These are phyloP conservation scores for Epiblema foenella DNA, from an alignment of 2,888 invertebrate genomes.

Conservation along the genomic window DNA sequence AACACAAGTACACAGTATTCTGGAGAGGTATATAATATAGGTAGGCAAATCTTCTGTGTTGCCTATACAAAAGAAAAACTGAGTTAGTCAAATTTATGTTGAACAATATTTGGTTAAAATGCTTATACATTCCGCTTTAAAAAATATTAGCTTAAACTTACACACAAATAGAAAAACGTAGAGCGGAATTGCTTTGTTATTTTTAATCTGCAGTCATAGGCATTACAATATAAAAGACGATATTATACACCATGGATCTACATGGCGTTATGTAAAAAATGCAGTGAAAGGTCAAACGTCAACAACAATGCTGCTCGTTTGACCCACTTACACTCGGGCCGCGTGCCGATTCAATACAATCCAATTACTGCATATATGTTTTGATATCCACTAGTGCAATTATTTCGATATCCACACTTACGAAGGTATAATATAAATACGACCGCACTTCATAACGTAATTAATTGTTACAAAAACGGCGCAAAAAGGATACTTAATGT, in stretches of 20 bases:
- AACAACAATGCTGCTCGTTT: slow-evolving; percentile 59
- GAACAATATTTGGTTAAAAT: background rate
- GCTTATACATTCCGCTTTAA: background rate
- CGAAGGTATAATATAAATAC: slow-evolving; percentile 24
- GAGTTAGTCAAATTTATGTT: background rate
- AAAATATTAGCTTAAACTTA: background rate
- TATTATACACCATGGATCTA: background rate
- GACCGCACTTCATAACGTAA: slow-evolving; percentile 52
- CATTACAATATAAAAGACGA: background rate
- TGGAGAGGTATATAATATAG: too few relatives aligned
- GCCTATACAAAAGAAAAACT: too few relatives aligned
- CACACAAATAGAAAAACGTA: background rate
- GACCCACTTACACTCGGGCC: slow-evolving; percentile 74
- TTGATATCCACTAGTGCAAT: slow-evolving; percentile 42
- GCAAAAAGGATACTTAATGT: slow-evolving; percentile 45
- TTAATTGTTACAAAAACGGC: slow-evolving; percentile 53
- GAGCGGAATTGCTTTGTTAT: slow-evolving; percentile 3
- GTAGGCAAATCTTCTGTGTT: too few relatives aligned
- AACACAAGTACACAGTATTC: too few relatives aligned
- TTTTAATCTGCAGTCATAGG: background rate
- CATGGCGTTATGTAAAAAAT: slow-evolving; percentile 25
- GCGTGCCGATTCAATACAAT: slow-evolving; percentile 76
- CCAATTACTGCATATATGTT: slow-evolving; percentile 72
- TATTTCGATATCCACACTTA: background rate
- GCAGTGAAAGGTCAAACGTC: slow-evolving; percentile 62